phyloP scores from a whole-genome alignment of 2,113 vertebrate genomes.

The Dicerorhinus sumatrensis region DNA sequence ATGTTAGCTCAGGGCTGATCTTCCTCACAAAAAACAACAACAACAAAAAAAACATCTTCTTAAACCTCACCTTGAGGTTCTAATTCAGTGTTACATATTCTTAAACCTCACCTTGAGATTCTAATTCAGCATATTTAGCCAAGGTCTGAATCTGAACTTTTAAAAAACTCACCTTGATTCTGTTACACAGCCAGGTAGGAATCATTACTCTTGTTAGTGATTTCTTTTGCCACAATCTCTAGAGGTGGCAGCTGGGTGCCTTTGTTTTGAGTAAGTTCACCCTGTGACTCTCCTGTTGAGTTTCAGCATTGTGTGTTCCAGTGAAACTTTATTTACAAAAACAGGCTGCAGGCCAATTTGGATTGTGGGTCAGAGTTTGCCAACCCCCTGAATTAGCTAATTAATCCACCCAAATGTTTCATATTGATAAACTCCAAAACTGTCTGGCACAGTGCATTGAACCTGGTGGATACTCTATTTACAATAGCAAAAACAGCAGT shows the following conservation, averaged over 20 bases:
- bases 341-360: not conserved
- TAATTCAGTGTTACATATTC: not conserved
- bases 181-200: not conserved
- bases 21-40: too few relatives aligned
- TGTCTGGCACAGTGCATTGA: not conserved
- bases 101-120: not conserved
- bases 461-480: not conserved
- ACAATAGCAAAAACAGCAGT: not conserved
- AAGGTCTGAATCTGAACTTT: not conserved
- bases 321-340: slow-evolving; percentile 16
- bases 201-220: not conserved
- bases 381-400: not conserved
- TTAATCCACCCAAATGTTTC: not conserved
- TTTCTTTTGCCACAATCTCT: not conserved
- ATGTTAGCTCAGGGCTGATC: too few relatives aligned
- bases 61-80: too few relatives aligned
- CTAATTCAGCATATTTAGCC: not conserved
- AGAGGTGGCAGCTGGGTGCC: not conserved
- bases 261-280: slow-evolving; percentile 45
- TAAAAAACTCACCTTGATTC: not conserved
- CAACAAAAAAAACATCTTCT: too few relatives aligned
- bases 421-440: not conserved
- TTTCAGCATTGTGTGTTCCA: not conserved
- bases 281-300: not conserved
- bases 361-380: not conserved